phyloP scores from a whole-genome alignment of 30 jellyfish, hydroid and myxozoan genomes.

The Hydractinia echinata region DNA sequence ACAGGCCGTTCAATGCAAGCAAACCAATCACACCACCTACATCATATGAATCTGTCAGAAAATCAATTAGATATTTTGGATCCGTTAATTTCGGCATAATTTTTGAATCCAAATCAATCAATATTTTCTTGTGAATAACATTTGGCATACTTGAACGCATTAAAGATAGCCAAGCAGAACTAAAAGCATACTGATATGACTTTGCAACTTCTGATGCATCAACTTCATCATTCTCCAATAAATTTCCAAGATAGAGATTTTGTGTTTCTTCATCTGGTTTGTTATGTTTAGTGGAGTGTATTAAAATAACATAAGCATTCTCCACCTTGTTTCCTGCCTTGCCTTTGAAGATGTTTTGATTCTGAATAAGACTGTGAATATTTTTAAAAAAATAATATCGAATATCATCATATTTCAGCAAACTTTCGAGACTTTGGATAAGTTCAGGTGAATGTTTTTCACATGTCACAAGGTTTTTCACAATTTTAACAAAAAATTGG shows the following conservation, averaged over 20 bases:
- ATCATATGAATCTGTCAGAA: constrained; percentile 79
- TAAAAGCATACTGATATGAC: constrained; percentile 11
- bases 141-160: constrained; percentile 43
- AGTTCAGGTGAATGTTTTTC: not conserved
- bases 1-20: constrained; percentile 85
- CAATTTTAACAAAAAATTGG: not conserved
- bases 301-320: not conserved
- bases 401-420: constrained; percentile 6
- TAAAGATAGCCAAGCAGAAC: constrained; percentile 64
- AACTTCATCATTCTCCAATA: not conserved
- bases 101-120: constrained; percentile 61
- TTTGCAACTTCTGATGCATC: constrained; percentile 1
- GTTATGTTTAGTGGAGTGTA: not conserved
- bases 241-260: not conserved
- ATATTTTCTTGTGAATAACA: constrained; percentile 42
- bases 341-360: not conserved
- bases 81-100: constrained; percentile 73
- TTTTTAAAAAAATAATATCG: constrained; percentile 15
- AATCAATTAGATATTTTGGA: constrained; percentile 82
- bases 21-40: constrained; percentile 80
- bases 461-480: not conserved
- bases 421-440: not conserved
- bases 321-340: not conserved
- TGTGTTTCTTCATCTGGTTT: not conserved
- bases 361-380: constrained; percentile 1